phyloP scores from a whole-genome alignment of 2,888 invertebrate genomes.

The Gastracanthus pulcherrimus region DNA sequence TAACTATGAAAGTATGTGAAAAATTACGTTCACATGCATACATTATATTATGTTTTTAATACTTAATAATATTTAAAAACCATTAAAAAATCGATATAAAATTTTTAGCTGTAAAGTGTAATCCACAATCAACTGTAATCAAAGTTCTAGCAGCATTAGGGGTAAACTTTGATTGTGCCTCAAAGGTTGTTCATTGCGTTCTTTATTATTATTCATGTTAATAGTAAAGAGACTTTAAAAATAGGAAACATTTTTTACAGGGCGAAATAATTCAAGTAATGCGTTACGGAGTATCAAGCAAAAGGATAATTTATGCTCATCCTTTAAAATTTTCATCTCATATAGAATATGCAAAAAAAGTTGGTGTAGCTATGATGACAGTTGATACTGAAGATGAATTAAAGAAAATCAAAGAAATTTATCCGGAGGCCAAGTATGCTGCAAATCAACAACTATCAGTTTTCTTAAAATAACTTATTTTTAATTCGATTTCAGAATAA shows the following conservation, averaged over 20 bases:
- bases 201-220: no score
- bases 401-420: constrained; percentile 79
- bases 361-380: constrained; percentile 79
- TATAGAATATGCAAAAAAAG: constrained; percentile 79
- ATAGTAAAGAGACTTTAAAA: no score
- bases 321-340: constrained; percentile 80
- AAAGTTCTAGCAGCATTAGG: constrained; percentile 79
- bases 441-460: no score
- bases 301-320: constrained; percentile 81
- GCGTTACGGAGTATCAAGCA: constrained; percentile 77
- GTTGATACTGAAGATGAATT: constrained; percentile 81
- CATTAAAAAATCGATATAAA: no score
- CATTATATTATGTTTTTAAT: no score
- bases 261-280: constrained; percentile 80
- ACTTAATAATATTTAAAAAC: neutral
- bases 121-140: constrained; percentile 78
- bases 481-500: neutral
- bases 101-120: constrained; percentile 82
- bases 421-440: constrained; percentile 78
- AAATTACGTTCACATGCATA: no score
- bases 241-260: constrained; percentile 69
- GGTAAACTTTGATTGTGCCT: constrained; percentile 83
- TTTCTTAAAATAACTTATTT: neutral
- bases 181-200: no score
- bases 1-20: no score